phyloP scores from a whole-genome alignment of 2,888 invertebrate genomes.

The Diplazon laetatorius region DNA sequence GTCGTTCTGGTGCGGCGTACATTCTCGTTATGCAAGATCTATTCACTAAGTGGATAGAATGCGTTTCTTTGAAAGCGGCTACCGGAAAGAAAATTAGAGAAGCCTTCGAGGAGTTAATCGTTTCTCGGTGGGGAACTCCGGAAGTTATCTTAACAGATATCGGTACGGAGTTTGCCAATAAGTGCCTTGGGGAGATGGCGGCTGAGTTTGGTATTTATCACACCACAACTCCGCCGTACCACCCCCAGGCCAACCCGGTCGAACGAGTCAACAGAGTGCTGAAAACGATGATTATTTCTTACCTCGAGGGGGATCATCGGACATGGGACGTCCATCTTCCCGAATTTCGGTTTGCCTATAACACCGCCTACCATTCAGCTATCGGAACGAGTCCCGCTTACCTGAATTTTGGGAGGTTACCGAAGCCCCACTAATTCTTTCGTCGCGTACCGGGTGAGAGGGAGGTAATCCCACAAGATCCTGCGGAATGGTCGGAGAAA shows the following conservation, averaged over 20 bases:
- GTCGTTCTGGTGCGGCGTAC: slow-evolving; percentile 46
- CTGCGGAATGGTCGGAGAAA: slow-evolving; percentile 12
- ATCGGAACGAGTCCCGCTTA: slow-evolving; percentile 11
- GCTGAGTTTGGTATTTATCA: slow-evolving; percentile 13
- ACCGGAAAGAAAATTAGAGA: slow-evolving; percentile 51
- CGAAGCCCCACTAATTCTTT: slow-evolving; percentile 12
- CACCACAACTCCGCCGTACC: slow-evolving; percentile 48
- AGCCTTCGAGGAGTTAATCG: slow-evolving; percentile 58
- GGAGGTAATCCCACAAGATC: not conserved
- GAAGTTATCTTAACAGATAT: slow-evolving; percentile 66
- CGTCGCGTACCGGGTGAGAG: not conserved
- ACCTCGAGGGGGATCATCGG: slow-evolving; percentile 63
- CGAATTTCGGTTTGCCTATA: slow-evolving; percentile 65
- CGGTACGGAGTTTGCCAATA: slow-evolving; percentile 66
- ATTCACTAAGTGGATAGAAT: slow-evolving; percentile 64
- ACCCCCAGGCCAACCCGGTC: slow-evolving; percentile 52
- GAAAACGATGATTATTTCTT: slow-evolving; percentile 72
- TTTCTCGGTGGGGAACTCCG: slow-evolving; percentile 64
- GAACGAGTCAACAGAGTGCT: slow-evolving; percentile 68
- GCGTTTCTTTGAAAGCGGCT: slow-evolving; percentile 60
- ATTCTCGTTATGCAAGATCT: slow-evolving; percentile 66
- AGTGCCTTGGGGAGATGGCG: not conserved
- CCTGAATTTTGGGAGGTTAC: slow-evolving; percentile 12
- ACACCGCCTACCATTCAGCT: slow-evolving; percentile 57
- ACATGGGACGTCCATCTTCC: slow-evolving; percentile 68